Evolutionary conservation across 2,797 vertebrate genomes (phyloP).

Genomic region (Sardinella longiceps): DNA sequence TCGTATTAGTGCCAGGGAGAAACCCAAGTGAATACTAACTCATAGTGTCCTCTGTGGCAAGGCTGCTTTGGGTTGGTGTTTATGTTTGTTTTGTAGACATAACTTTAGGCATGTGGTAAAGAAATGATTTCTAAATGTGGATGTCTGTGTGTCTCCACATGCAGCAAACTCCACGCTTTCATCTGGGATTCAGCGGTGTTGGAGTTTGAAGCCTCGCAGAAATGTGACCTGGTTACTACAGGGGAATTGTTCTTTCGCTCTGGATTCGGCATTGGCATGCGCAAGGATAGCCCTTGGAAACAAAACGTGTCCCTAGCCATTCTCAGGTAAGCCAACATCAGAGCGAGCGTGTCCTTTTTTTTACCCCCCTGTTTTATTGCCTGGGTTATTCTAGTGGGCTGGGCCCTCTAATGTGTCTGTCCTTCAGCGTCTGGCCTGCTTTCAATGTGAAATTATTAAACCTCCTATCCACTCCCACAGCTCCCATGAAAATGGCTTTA

Average conservation of each 20-base stretch:
- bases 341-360: slow-evolving; percentile 82
- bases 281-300: slow-evolving; percentile 99
- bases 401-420: background rate
- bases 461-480: slow-evolving; percentile 75
- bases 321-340: slow-evolving; percentile 88
- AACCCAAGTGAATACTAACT: background rate
- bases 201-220: slow-evolving; percentile 99
- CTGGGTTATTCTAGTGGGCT: background rate
- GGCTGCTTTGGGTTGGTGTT: background rate
- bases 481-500: slow-evolving; percentile 99
- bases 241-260: slow-evolving; percentile 99
- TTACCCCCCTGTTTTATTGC: slow-evolving; percentile 57
- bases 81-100: background rate
- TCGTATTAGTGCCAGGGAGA: background rate
- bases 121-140: background rate
- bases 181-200: slow-evolving; percentile 99
- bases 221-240: slow-evolving; percentile 99
- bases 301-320: slow-evolving; percentile 99
- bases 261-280: slow-evolving; percentile 98
- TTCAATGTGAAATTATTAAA: too few relatives aligned
- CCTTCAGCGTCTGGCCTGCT: background rate
- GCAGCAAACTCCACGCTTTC: slow-evolving; percentile 99
- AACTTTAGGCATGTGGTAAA: background rate
- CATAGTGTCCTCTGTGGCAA: background rate
- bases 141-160: background rate